Conservation (phyloP, 2,113 vertebrate species). For the Galemys pyrenaicus region DNA sequence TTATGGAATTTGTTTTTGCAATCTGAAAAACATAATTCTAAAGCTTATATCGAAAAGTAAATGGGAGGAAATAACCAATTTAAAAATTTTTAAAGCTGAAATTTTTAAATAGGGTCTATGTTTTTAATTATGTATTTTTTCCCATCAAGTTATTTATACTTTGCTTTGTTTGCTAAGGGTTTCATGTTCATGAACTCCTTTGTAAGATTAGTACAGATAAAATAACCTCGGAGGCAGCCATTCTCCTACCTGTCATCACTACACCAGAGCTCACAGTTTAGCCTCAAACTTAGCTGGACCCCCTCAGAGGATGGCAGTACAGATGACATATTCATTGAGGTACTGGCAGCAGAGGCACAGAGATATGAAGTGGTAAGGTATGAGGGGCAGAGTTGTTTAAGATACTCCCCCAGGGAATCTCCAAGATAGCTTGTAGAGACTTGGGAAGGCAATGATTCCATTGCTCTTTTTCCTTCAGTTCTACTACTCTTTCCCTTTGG, state of each 20-base stretch:
- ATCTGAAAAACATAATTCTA: not conserved
- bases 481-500: not conserved
- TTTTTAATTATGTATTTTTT: not conserved
- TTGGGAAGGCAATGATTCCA: not conserved
- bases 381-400: not conserved
- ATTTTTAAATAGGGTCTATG: not conserved
- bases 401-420: not conserved
- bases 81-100: not conserved
- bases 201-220: not conserved
- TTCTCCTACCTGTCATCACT: not conserved
- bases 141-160: not conserved
- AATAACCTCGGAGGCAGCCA: not conserved
- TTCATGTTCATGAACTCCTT: not conserved
- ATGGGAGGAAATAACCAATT: not conserved
- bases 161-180: not conserved
- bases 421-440: not conserved
- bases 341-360: not conserved
- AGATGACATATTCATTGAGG: not conserved
- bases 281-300: not conserved
- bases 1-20: not conserved
- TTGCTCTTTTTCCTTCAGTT: not conserved
- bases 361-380: not conserved
- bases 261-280: not conserved
- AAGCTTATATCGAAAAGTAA: not conserved
- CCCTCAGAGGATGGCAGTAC: not conserved